Base-by-base conservation (phyloP, 2,113 vertebrate species). In the Crotalus tigris region DNA sequence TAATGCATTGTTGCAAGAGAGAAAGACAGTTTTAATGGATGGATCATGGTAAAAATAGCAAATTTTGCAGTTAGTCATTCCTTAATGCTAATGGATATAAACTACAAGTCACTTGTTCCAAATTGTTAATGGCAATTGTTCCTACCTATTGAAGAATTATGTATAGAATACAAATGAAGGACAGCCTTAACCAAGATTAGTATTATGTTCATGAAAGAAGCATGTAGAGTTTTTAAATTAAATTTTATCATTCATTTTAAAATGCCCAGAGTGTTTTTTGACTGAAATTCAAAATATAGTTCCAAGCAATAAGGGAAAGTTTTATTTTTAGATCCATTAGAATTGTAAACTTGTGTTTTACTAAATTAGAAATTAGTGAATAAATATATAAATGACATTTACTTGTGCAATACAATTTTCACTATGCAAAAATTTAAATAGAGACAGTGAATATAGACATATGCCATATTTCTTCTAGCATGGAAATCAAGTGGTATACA, bases 71-170 rank as follows among this genome's bases (percentile, higher is more conserved):
- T 92, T 95, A 93, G 12, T 26, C 88, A 91, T 89, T 92, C 92
- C 94, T 55, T 88, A 95, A 93, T 90, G 3, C 7, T 91, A 95
- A 96, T 24, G 29, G 53, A 93, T 49, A 85, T 81, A 91, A 95
- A 21, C 12, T 9, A 61, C 54, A 55, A 92, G 3, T 85, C 29
- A 61, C 23, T 94, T 85, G 58, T 57, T 94, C 1, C 93, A 93
- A 94, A 95, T 94, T 44, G 46, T 23, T 94, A 89, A 53, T 90
- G 97, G 90, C 94, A 93, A 96, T 93, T 81, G 13, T 53, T 61
- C 90, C 64, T 93, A 91, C 24, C 33, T 94, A 4, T 9, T 95
- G 90, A 91, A 95, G 94, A 39, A 0, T 51, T 85, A 85, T 64
- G 57, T 15, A 17, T 9, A 92, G 21, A 91, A 49, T 81, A 95